phyloP scores from a whole-genome alignment of 2,888 invertebrate genomes.

The Drosophila barbarae region DNA sequence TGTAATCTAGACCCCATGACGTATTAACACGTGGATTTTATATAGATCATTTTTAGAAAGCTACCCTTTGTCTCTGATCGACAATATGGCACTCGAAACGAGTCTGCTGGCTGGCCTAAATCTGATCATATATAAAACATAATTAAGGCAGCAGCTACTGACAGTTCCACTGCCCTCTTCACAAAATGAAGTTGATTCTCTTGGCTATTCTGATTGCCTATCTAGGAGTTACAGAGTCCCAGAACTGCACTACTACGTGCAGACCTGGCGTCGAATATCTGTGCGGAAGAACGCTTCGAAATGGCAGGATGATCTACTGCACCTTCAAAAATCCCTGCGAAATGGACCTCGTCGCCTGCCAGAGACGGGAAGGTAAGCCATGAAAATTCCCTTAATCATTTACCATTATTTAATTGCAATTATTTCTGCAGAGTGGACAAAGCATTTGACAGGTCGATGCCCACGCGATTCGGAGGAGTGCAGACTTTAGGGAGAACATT shows the following conservation, averaged over 20 bases:
- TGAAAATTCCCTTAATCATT: background rate
- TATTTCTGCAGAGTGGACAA: slow-evolving; percentile 30
- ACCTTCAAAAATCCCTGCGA: slow-evolving; percentile 30
- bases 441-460: slow-evolving; percentile 37
- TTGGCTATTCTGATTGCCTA: background rate
- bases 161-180: slow-evolving; percentile 4
- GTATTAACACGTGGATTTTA: slow-evolving; percentile 5
- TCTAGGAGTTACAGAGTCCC: slow-evolving; percentile 1
- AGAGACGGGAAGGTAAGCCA: slow-evolving; percentile 22
- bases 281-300: slow-evolving; percentile 29
- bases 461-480: slow-evolving; percentile 27
- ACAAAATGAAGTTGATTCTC: slow-evolving; percentile 23
- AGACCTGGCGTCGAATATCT: slow-evolving; percentile 8
- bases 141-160: slow-evolving; percentile 1
- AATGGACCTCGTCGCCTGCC: slow-evolving; percentile 32
- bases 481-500: slow-evolving; percentile 12
- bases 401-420: background rate
- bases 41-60: slow-evolving; percentile 1
- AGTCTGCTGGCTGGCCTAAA: slow-evolving; percentile 23
- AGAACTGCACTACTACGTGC: background rate
- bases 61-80: slow-evolving; percentile 6
- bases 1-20: background rate
- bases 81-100: slow-evolving; percentile 18
- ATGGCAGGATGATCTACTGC: slow-evolving; percentile 20
- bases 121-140: slow-evolving; percentile 26